Evolutionary conservation across 2,888 invertebrate species (phyloP).

Genomic region (Cinara cedri): DNA sequence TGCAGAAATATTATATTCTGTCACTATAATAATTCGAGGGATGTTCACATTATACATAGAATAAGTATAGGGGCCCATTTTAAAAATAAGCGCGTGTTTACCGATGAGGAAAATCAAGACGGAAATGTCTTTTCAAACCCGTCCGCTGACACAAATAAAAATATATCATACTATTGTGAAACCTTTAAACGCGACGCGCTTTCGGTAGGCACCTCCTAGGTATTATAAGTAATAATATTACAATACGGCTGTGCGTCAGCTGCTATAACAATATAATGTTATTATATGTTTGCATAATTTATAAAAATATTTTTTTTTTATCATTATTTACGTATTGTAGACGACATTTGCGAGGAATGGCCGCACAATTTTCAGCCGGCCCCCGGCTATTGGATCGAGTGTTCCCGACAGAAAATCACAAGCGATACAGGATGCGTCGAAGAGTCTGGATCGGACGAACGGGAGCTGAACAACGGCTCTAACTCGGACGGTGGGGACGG

Average conservation of each 20-base stretch:
- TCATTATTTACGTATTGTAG: conserved; percentile 66
- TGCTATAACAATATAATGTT: background rate
- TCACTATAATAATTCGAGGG: background rate
- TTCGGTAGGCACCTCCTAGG: too few relatives aligned
- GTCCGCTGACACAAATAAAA: background rate
- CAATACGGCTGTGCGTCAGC: too few relatives aligned
- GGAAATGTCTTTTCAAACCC: background rate
- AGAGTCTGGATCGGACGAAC: conserved; percentile 79
- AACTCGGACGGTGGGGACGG: conserved; percentile 61
- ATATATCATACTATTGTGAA: conserved; percentile 14
- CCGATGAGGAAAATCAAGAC: background rate
- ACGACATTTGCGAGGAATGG: conserved; percentile 91
- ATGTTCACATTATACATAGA: background rate
- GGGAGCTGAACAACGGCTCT: conserved; percentile 62
- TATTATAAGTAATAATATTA: too few relatives aligned
- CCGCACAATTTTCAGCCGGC: conserved; percentile 90
- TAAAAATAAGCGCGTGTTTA: background rate
- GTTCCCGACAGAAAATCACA: conserved; percentile 87
- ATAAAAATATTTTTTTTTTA: too few relatives aligned
- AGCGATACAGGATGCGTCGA: conserved; percentile 84
- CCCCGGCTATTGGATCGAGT: conserved; percentile 95
- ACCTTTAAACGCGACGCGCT: background rate
- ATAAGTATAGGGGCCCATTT: background rate
- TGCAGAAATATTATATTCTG: background rate
- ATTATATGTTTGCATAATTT: conserved; percentile 58